These are phyloP conservation scores for Eupsilia transversa DNA, from an alignment of 2,888 invertebrate genomes.

Conservation along the genomic window DNA sequence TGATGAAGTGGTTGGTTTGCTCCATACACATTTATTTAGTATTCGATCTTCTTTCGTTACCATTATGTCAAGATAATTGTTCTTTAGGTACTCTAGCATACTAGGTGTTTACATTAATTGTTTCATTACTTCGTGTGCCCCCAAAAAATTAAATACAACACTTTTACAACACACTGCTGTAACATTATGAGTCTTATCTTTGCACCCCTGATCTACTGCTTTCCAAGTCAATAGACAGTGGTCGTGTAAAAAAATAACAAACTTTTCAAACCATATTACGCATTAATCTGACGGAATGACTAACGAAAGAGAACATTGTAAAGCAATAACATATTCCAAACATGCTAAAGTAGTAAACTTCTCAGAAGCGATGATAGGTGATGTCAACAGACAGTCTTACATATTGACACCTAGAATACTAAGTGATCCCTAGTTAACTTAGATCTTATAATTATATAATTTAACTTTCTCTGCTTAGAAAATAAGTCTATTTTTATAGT, in stretches of 20 bases:
- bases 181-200: neutral
- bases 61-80: slow-evolving; percentile 1
- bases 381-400: slow-evolving; percentile 43
- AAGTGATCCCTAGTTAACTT: slow-evolving; percentile 32
- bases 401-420: slow-evolving; percentile 50
- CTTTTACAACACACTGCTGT: too few species aligned
- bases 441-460: slow-evolving; percentile 23
- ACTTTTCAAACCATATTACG: neutral
- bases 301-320: slow-evolving; percentile 37
- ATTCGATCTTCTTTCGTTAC: slow-evolving; percentile 6
- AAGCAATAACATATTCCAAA: slow-evolving; percentile 42
- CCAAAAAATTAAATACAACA: too few species aligned
- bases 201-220: neutral
- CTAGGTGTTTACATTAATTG: too few species aligned
- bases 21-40: slow-evolving; percentile 19
- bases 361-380: slow-evolving; percentile 52
- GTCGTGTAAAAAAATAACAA: neutral
- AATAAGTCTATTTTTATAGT: neutral
- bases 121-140: too few species aligned
- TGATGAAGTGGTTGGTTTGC: slow-evolving; percentile 42
- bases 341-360: slow-evolving; percentile 48
- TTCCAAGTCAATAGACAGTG: neutral
- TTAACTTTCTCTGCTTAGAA: slow-evolving; percentile 23
- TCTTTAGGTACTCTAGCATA: too few species aligned
- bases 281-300: slow-evolving; percentile 1